phyloP scores from a whole-genome alignment of 1,140 invertebrate genomes.

The Thalassaphorura encarpata region DNA sequence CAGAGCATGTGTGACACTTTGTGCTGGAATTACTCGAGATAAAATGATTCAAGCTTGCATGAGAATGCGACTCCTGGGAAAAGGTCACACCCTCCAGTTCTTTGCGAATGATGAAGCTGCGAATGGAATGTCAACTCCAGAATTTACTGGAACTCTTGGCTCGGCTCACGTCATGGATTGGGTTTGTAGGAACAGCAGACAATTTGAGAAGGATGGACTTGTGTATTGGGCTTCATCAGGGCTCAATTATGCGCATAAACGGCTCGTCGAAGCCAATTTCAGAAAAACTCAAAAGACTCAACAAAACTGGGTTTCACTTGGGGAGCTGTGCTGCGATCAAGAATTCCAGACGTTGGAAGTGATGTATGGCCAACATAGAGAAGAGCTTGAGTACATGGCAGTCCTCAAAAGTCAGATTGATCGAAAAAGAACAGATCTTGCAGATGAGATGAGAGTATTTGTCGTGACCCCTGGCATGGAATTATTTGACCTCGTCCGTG shows the following conservation, averaged over 20 bases:
- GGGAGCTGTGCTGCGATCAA: slow-evolving; percentile 13
- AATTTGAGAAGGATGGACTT: slow-evolving; percentile 15
- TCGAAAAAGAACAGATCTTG: too few species aligned
- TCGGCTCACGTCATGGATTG: slow-evolving; percentile 20
- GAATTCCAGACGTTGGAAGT: slow-evolving; percentile 7
- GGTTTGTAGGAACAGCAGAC: slow-evolving; percentile 16
- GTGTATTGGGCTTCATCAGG: slow-evolving; percentile 11
- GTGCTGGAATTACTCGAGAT: slow-evolving; percentile 23
- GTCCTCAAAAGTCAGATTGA: too few species aligned
- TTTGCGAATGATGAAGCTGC: slow-evolving; percentile 23
- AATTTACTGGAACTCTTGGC: not conserved
- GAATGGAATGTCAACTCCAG: not conserved
- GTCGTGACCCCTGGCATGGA: too few species aligned
- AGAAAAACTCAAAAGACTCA: slow-evolving; percentile 1
- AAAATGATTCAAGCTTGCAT: slow-evolving; percentile 29
- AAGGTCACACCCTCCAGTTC: slow-evolving; percentile 19
- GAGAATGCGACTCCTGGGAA: slow-evolving; percentile 19
- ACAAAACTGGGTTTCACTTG: not conserved
- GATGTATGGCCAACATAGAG: slow-evolving; percentile 19
- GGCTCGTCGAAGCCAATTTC: not conserved
- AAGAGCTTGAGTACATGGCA: too few species aligned
- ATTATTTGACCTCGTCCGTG: too few species aligned
- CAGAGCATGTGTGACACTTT: slow-evolving; percentile 22
- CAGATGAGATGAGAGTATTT: too few species aligned
- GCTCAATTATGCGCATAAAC: slow-evolving; percentile 5